Evolutionary conservation across 2,113 vertebrate species (phyloP).

Genomic region (Narcine bancroftii): DNA sequence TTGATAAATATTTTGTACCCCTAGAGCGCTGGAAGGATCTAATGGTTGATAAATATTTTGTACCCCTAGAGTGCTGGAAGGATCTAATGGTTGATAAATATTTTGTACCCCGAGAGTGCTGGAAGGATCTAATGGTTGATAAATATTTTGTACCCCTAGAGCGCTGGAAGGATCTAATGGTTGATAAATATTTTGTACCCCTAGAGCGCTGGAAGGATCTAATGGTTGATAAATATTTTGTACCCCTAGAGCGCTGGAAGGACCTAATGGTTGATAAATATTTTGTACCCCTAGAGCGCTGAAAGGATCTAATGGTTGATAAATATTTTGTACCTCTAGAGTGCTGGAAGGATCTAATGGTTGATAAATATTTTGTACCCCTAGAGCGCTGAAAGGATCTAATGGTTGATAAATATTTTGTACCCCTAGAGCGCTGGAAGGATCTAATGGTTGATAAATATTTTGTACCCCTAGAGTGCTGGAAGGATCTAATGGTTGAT

Average conservation of each 20-base stretch:
- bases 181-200: conserved; percentile 33
- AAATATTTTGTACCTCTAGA: conserved; percentile 56
- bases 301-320: conserved; percentile 55
- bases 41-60: neutral
- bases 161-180: conserved; percentile 69
- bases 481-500: conserved; percentile 55
- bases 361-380: conserved; percentile 33
- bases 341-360: conserved; percentile 69
- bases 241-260: conserved; percentile 71
- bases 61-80: conserved; percentile 71
- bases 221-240: neutral
- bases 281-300: conserved; percentile 63
- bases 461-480: conserved; percentile 63
- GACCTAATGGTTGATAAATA: neutral
- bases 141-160: conserved; percentile 56
- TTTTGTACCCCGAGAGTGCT: conserved; percentile 63
- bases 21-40: conserved; percentile 80
- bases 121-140: conserved; percentile 55
- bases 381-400: conserved; percentile 81
- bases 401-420: neutral
- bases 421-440: conserved; percentile 71
- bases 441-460: neutral
- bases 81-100: neutral
- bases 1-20: conserved; percentile 33
- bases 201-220: conserved; percentile 80